Evolutionary conservation across 2,888 invertebrate species (phyloP).

Genomic region (Stenchaetothrips biformis): DNA sequence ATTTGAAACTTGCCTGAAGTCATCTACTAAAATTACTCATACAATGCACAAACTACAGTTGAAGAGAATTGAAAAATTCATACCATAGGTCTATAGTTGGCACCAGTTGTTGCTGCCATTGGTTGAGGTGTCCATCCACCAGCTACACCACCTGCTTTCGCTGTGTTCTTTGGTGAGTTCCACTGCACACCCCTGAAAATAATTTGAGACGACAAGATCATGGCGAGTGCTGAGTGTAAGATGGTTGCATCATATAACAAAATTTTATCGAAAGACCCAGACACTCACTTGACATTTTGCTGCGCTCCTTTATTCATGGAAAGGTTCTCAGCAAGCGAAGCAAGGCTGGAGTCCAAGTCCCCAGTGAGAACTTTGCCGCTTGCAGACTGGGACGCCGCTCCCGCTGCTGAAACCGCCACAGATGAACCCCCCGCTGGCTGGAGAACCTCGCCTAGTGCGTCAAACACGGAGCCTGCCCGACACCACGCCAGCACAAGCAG

Average conservation of each 20-base stretch:
- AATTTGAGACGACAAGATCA: constrained; percentile 18
- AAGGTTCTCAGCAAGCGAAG: constrained; percentile 88
- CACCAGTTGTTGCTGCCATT: constrained; percentile 82
- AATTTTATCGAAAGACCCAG: constrained; percentile 23
- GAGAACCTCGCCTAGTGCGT: constrained; percentile 67
- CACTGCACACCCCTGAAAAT: constrained; percentile 74
- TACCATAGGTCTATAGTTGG: constrained; percentile 84
- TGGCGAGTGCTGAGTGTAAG: constrained; percentile 1
- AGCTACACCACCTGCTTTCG: constrained; percentile 60
- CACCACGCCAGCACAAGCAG: constrained; percentile 29
- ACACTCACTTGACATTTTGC: constrained; percentile 65
- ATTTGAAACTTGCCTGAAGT: constrained; percentile 33
- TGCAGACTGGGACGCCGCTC: constrained; percentile 42
- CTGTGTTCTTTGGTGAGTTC: constrained; percentile 83
- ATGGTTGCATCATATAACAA: not conserved
- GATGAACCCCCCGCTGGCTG: constrained; percentile 51
- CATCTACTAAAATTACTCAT: constrained; percentile 5
- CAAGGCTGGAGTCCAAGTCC: constrained; percentile 89
- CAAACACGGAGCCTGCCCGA: constrained; percentile 47
- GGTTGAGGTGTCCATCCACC: constrained; percentile 82
- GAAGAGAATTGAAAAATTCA: constrained; percentile 41
- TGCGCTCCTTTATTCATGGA: constrained; percentile 73
- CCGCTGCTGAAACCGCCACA: constrained; percentile 30
- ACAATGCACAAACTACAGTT: constrained; percentile 33
- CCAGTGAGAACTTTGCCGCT: constrained; percentile 73